phyloP scores from a whole-genome alignment of 1,140 invertebrate genomes.

The Polypedilum vanderplanki region DNA sequence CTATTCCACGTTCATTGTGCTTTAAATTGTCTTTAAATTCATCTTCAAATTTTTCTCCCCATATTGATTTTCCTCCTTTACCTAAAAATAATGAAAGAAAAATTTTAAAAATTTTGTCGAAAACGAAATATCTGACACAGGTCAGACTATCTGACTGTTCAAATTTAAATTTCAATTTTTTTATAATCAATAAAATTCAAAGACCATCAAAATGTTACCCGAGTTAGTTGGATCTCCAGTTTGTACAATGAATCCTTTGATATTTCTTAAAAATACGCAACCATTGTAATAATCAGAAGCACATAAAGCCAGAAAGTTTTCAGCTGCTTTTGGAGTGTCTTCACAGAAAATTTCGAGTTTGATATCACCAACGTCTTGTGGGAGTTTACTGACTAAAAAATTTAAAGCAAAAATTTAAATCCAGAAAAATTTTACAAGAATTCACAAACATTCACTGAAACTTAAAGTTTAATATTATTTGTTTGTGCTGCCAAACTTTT shows the following conservation, averaged over 20 bases:
- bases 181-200: too few relatives aligned
- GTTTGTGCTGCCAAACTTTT: too few relatives aligned
- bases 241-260: slow-evolving; percentile 98
- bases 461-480: too few relatives aligned
- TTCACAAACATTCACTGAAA: too few relatives aligned
- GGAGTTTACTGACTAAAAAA: background rate
- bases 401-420: too few relatives aligned
- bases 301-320: slow-evolving; percentile 96
- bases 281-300: slow-evolving; percentile 94
- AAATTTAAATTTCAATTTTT: too few relatives aligned
- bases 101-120: too few relatives aligned
- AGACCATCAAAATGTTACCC: too few relatives aligned
- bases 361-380: slow-evolving; percentile 95
- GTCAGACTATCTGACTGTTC: too few relatives aligned
- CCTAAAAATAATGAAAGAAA: slow-evolving; percentile 45
- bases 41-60: slow-evolving; percentile 90
- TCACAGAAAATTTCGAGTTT: slow-evolving; percentile 97
- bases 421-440: too few relatives aligned
- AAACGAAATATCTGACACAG: too few relatives aligned
- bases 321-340: slow-evolving; percentile 88
- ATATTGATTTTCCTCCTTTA: slow-evolving; percentile 87
- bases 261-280: slow-evolving; percentile 91
- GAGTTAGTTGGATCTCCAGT: slow-evolving; percentile 92
- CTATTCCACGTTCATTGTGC: slow-evolving; percentile 78
- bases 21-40: slow-evolving; percentile 93